These are phyloP conservation scores for Cryptotermes secundus DNA, from an alignment of 1,140 invertebrate species.

Conservation along the genomic window DNA sequence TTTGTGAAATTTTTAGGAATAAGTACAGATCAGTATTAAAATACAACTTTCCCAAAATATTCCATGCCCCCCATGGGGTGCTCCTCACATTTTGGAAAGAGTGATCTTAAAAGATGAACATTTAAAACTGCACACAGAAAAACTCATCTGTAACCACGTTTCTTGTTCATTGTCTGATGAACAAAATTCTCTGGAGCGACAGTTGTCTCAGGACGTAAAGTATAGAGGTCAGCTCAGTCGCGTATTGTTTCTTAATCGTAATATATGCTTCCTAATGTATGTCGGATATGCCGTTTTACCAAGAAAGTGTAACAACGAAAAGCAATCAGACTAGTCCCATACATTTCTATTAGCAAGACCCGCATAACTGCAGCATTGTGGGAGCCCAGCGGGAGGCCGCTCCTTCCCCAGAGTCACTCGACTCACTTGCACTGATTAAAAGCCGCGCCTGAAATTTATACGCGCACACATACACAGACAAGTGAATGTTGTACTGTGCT, in stretches of 20 bases:
- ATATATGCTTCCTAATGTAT: neutral
- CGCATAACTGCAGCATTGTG: constrained; percentile 18
- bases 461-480: no score
- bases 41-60: no score
- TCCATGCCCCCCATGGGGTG: no score
- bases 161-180: neutral
- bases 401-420: neutral
- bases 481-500: neutral
- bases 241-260: neutral
- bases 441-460: constrained; percentile 24
- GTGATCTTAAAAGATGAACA: no score
- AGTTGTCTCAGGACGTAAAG: neutral
- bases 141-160: neutral
- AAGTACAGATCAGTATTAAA: no score
- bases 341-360: constrained; percentile 29
- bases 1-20: no score
- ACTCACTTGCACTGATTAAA: constrained; percentile 26
- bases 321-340: neutral
- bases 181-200: neutral
- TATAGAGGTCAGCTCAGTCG: neutral
- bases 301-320: constrained; percentile 14
- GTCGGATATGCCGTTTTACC: neutral
- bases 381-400: constrained; percentile 1
- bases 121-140: neutral
- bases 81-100: no score